A percentile compares a stretch with the other conserved stretches of the same genome.
Evolutionary conservation across 2,888 invertebrate genomes (phyloP).

Genomic region (Pachydiplax longipennis): DNA sequence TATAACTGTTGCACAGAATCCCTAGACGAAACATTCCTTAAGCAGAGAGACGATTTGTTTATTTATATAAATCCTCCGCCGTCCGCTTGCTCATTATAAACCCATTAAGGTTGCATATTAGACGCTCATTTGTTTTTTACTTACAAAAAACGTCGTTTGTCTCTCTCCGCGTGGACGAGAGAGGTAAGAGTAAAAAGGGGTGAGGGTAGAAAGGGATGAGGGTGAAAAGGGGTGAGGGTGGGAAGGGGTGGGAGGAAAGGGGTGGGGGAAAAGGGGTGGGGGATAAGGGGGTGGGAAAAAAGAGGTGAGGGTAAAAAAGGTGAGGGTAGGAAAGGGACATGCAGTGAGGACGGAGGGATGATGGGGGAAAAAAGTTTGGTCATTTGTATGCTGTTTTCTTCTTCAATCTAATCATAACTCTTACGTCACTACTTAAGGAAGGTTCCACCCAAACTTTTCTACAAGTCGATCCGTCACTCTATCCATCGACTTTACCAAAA

Average conservation of each 20-base stretch:
- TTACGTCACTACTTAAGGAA: conserved; percentile 24
- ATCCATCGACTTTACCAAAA: background rate
- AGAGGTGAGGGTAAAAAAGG: background rate
- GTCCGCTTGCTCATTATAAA: background rate
- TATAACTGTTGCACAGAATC: background rate
- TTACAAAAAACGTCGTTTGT: background rate
- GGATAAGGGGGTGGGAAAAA: no score
- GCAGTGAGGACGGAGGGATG: no score
- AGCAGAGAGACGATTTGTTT: background rate
- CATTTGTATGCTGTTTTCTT: conserved; percentile 28
- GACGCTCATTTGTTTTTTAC: background rate
- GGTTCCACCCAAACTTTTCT: conserved; percentile 13
- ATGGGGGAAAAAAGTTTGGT: background rate
- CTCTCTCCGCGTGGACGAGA: background rate
- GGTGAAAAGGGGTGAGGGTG: no score
- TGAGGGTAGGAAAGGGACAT: no score
- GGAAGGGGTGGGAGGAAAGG: no score
- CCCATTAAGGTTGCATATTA: background rate
- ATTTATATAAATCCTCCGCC: background rate
- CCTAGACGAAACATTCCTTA: background rate
- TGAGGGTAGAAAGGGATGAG: background rate
- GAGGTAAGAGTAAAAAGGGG: background rate
- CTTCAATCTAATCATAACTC: conserved; percentile 36
- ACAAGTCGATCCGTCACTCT: conserved; percentile 23
- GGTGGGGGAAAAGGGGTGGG: background rate